Evolutionary conservation across 2,888 invertebrate genomes (phyloP).

Genomic region (Nipponacmea schrenckii): DNA sequence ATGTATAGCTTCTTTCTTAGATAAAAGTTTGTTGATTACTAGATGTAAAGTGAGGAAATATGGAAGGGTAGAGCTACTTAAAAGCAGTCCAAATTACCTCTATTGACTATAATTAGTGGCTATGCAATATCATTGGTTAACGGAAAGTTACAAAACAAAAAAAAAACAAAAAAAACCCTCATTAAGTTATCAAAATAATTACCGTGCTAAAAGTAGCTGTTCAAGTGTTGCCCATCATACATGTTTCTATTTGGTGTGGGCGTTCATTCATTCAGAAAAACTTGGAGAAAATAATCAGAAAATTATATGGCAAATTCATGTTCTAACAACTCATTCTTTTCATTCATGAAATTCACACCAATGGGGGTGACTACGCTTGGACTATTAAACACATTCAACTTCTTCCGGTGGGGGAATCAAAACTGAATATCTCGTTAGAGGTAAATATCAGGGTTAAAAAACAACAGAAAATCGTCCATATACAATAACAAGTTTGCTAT

Average conservation of each 20-base stretch:
- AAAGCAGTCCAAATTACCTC: conserved; percentile 1
- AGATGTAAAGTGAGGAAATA: not conserved
- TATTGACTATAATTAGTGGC: not conserved
- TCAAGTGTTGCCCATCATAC: not conserved
- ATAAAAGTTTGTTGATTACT: not conserved
- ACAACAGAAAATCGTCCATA: no score
- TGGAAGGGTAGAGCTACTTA: not conserved
- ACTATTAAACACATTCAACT: not conserved
- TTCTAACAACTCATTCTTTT: not conserved
- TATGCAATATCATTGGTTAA: not conserved
- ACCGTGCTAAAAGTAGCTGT: not conserved
- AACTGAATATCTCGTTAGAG: no score
- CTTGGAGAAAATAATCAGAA: not conserved
- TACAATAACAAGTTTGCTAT: no score
- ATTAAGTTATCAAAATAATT: conserved; percentile 8
- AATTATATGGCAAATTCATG: not conserved
- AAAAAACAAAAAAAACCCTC: not conserved
- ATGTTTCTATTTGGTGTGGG: not conserved
- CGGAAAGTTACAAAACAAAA: not conserved
- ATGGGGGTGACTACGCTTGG: not conserved
- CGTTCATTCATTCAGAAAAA: not conserved
- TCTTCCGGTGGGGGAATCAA: not conserved
- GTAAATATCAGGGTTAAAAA: no score
- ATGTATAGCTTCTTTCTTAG: not conserved
- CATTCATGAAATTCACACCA: not conserved